Percentiles rank a stretch among this genome's conserved stretches.
phyloP scores from a whole-genome alignment of 2,888 invertebrate species.

The Cylloceria caligata region DNA sequence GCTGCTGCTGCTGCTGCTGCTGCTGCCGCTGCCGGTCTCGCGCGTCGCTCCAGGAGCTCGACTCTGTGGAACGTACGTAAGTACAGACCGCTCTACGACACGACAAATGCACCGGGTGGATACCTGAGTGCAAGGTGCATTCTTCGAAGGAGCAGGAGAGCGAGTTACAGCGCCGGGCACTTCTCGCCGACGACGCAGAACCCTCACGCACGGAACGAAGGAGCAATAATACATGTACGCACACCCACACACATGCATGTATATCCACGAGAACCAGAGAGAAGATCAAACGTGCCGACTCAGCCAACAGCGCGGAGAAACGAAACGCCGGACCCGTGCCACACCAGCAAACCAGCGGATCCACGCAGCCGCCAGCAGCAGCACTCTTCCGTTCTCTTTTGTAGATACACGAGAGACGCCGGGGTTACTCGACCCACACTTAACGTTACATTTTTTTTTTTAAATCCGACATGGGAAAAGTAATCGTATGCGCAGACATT shows the following conservation, averaged over 20 bases:
- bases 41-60: no score
- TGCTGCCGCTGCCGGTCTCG: conserved; percentile 34
- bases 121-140: conserved; percentile 76
- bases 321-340: conserved; percentile 61
- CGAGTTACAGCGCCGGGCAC: conserved; percentile 41
- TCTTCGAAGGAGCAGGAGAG: conserved; percentile 70
- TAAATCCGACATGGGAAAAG: no score
- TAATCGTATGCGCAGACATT: no score
- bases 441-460: background rate
- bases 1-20: conserved; percentile 43
- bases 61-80: background rate
- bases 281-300: conserved; percentile 74
- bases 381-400: conserved; percentile 41
- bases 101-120: conserved; percentile 59
- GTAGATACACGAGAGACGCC: background rate
- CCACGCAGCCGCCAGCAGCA: conserved; percentile 37
- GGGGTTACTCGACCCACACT: conserved; percentile 28
- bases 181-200: conserved; percentile 44
- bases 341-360: conserved; percentile 36
- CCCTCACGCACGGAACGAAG: conserved; percentile 53
- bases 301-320: conserved; percentile 66
- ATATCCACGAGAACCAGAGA: conserved; percentile 54
- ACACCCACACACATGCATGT: conserved; percentile 39
- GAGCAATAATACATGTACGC: conserved; percentile 15
- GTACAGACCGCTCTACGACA: conserved; percentile 25